A percentile compares a stretch with the other conserved stretches of the same genome.
These are phyloP conservation scores for Cyclopterus lumpus DNA, from an alignment of 2,797 vertebrate species.

Conservation along the genomic window DNA sequence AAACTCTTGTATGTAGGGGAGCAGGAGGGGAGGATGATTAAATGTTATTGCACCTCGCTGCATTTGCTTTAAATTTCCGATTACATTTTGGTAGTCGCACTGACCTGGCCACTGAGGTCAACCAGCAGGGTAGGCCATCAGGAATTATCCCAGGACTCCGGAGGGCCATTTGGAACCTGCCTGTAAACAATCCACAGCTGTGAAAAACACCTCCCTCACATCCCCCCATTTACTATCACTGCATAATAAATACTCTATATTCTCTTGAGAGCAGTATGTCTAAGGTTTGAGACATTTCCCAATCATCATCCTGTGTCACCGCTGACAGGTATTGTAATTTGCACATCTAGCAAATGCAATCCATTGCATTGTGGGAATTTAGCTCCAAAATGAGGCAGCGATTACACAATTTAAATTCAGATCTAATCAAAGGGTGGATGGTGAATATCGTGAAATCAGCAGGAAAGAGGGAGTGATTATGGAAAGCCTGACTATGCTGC, in stretches of 20 bases:
- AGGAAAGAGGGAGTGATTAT: background rate
- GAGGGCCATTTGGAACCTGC: conserved; percentile 3
- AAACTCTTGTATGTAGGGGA: background rate
- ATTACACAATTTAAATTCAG: background rate
- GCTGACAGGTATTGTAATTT: background rate
- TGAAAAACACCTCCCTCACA: conserved; percentile 5
- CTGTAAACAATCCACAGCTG: conserved; percentile 14
- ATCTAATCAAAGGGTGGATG: background rate
- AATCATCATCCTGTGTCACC: background rate
- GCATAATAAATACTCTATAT: background rate
- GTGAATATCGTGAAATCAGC: background rate
- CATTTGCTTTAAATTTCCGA: conserved; percentile 14
- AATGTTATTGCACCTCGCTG: conserved; percentile 15
- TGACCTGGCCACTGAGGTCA: conserved; percentile 9
- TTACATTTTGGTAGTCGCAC: conserved; percentile 7
- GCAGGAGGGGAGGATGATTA: background rate
- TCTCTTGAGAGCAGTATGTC: background rate
- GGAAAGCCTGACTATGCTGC: background rate
- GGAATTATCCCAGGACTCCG: background rate
- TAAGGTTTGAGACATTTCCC: background rate
- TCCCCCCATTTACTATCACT: background rate
- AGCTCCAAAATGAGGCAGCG: too few species aligned
- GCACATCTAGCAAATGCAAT: background rate
- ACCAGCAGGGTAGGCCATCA: conserved; percentile 7
- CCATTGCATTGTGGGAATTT: background rate